Percentiles rank a stretch among this genome's conserved stretches.
These are phyloP conservation scores for Ypsolopha scabrella DNA, from an alignment of 2,888 invertebrate genomes.

Conservation along the genomic window DNA sequence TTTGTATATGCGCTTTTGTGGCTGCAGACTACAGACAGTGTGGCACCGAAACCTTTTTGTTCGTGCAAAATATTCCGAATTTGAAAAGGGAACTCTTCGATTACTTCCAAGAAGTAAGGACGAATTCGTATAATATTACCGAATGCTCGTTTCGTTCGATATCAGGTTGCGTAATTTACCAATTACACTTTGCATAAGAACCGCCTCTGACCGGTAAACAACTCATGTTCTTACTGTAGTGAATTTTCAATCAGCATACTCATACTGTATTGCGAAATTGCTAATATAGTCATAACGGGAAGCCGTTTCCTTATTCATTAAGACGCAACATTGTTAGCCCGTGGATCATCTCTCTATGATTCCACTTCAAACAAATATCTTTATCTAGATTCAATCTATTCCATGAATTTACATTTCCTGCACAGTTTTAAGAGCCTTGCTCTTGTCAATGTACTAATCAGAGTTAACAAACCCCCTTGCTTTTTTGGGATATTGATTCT, in stretches of 20 bases:
- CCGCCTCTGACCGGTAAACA: neutral
- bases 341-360: too few relatives aligned
- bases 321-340: too few relatives aligned
- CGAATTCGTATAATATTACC: constrained; percentile 9
- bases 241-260: neutral
- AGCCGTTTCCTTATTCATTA: too few relatives aligned
- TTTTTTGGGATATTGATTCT: too few relatives aligned
- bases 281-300: neutral
- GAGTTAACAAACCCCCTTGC: too few relatives aligned
- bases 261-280: neutral
- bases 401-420: too few relatives aligned
- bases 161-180: constrained; percentile 1
- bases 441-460: too few relatives aligned
- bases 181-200: constrained; percentile 1
- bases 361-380: too few relatives aligned
- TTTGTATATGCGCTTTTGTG: constrained; percentile 41
- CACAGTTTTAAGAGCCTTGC: too few relatives aligned
- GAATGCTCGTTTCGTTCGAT: neutral
- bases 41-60: constrained; percentile 61
- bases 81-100: constrained; percentile 34
- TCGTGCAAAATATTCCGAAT: constrained; percentile 40
- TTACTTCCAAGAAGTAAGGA: constrained; percentile 48
- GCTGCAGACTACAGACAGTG: constrained; percentile 60
- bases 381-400: too few relatives aligned
- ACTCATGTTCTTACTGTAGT: neutral